Base-by-base conservation (phyloP, 2,797 vertebrate species). In the Neomorphus geoffroyi region DNA sequence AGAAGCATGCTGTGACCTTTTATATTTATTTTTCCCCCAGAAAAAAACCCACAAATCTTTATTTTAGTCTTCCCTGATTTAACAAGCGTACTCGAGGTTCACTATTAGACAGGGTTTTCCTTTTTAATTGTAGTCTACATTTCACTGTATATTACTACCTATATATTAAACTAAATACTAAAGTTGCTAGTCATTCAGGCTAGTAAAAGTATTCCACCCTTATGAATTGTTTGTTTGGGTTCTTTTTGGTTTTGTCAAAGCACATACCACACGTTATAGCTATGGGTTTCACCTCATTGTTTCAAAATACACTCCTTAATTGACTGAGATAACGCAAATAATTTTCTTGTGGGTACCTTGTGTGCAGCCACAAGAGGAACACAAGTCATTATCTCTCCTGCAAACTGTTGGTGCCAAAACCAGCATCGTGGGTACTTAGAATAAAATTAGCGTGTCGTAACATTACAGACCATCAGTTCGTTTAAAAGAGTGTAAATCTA, bases 1-100 rank as follows among this genome's bases (percentile, higher is more conserved):
- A 95, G 66, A 93, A 81, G 70, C 58, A n/a, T 2, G 11, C 41
- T 87, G 64, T 85, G 79, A 87, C 82, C 86, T 83, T 81, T 88
- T 19, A 21, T 54, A 22, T 65, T 95, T 90, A 90, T 92, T 94
- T 85, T 62, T n/a, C 57, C 56, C 33, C 26, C 46, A 77, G 72
- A 69, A 79, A 74, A 83, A 80, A 22, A 32, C 0, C 0, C 43
- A 72, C 12, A 24, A 51, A 65, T 57, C 6, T 73, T 46, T 23
- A 7, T 32, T 30, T 53, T 58, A 58, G 53, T 48, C 21, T 35
- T 1, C 6, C 33, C n/a, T 62, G 43, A 58, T 94, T 92, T 58
- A 86, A 53, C 24, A 88, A 85, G 22, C 22, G 18, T 67, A 41
- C 13, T 69, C 39, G 62, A 83, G 16, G 27, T 77, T 85, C 7